A percentile compares a stretch with the other conserved stretches of the same genome.
Conservation (phyloP, 1,140 invertebrate genomes). For the Lepeophtheirus salmonis region DNA sequence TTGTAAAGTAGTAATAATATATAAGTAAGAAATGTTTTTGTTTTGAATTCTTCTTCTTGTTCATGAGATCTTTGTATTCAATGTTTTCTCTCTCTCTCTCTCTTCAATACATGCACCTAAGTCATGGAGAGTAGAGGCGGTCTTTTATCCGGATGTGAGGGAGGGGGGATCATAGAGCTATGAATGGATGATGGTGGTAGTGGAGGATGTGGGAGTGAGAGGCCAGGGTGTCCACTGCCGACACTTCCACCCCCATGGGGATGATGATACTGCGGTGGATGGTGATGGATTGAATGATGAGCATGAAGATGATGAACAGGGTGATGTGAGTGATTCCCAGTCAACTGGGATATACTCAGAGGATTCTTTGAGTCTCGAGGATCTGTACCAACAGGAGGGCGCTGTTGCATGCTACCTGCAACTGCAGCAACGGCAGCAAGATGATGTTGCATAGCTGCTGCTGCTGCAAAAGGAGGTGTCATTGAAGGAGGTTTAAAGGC, state of each 20-base stretch:
- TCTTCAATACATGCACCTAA: too few relatives aligned
- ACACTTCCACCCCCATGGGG: not conserved
- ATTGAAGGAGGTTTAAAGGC: conserved; percentile 4
- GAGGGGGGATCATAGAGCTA: not conserved
- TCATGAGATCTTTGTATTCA: too few relatives aligned
- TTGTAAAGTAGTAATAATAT: too few relatives aligned
- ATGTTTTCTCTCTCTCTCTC: too few relatives aligned
- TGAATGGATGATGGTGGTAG: not conserved
- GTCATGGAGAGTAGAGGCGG: too few relatives aligned
- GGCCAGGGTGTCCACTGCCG: not conserved
- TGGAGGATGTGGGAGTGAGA: not conserved
- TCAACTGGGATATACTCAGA: conserved; percentile 48
- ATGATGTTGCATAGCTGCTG: not conserved
- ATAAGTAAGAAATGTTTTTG: too few relatives aligned
- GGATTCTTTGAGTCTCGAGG: conserved; percentile 77
- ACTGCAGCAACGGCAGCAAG: conserved; percentile 7
- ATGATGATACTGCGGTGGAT: not conserved
- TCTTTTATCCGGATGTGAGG: too few relatives aligned
- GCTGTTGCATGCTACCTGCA: conserved; percentile 30
- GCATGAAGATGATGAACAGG: too few relatives aligned
- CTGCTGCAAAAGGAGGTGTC: too few relatives aligned
- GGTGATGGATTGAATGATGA: not conserved
- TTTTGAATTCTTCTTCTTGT: too few relatives aligned
- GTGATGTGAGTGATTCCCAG: too few relatives aligned
- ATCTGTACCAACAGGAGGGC: conserved; percentile 66